These are phyloP conservation scores for Spermophilus dauricus DNA, from an alignment of 2,113 vertebrate genomes.

Conservation along the genomic window DNA sequence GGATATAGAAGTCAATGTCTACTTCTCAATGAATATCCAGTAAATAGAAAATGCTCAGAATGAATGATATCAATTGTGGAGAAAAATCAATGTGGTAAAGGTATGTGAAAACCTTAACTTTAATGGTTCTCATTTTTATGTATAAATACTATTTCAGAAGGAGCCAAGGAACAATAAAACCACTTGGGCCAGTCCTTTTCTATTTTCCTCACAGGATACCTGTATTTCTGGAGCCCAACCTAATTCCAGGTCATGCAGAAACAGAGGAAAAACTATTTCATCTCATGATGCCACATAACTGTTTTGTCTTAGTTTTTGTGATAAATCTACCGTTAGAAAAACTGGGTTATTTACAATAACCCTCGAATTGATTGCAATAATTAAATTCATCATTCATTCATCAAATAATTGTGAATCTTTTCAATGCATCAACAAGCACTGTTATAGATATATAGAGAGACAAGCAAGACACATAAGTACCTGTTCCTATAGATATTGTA, in stretches of 20 bases:
- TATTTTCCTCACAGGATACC: neutral
- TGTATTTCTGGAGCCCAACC: neutral
- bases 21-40: conserved; percentile 34
- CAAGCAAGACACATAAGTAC: neutral
- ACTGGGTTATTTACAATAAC: neutral
- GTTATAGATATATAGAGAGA: neutral
- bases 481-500: neutral
- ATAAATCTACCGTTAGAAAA: neutral
- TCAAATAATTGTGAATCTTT: neutral
- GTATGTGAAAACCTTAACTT: conserved; percentile 44
- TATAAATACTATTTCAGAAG: conserved; percentile 61
- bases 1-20: conserved; percentile 30
- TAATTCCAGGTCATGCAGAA: neutral
- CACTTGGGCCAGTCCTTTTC: neutral
- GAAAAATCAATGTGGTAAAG: conserved; percentile 59
- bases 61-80: conserved; percentile 45
- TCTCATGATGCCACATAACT: neutral
- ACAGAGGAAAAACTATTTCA: neutral
- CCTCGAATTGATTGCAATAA: neutral
- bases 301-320: neutral
- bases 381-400: neutral
- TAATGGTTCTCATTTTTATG: conserved; percentile 61
- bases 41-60: conserved; percentile 58
- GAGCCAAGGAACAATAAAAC: conserved; percentile 37
- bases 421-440: neutral